Base-by-base conservation (phyloP, 2,888 invertebrate genomes). In the Tipula vernalis region DNA sequence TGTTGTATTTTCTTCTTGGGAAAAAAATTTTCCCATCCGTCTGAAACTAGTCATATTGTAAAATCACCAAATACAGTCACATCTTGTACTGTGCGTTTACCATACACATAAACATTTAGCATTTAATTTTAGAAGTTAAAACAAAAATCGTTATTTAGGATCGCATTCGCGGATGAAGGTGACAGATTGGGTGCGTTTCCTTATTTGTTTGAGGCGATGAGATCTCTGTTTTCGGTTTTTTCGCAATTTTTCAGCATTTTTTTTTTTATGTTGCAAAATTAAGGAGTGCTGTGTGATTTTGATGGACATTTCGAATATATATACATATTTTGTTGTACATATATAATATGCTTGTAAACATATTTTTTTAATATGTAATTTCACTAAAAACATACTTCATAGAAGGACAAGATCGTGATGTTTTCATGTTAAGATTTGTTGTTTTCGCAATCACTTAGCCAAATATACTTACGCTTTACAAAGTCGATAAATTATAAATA, bases 161-260 rank as follows among this genome's bases (percentile, higher is more conserved):
- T 71, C 71, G 57, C 41, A 41, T 8, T 28, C 28, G 12, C 71
- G 10, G 71, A 71, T 71, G 71, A 71, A 71, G 71, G 71, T 71
- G 71, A 71, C 71, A 71, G 71, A 71, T 71, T 71, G 71, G 71
- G 71, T 71, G 71, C 71, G 71, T 71, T 71, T 71, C 71, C 71
- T 71, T 71, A 71, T 71, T 71, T 71, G 71, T 71, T 10, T 28
- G 71, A 71, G 71, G 71, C 71, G 71, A 71, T 28, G 71, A 71
- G 71, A 28, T 71, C 18, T 15, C 51, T 71, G 18, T 71, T 71
- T 28, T 71, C 71, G 71, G 71, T 71, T 28, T 15, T 51, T 71
- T 71, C 10, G 28, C 71, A 71, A 71, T 71, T 71, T 71, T 28
- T 71, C 71, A 51, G 6, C 51, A 51, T 51, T 51, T 51, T 51